Evolutionary conservation across 1,140 invertebrate species (phyloP).

Genomic region (Papilio aristodemus): DNA sequence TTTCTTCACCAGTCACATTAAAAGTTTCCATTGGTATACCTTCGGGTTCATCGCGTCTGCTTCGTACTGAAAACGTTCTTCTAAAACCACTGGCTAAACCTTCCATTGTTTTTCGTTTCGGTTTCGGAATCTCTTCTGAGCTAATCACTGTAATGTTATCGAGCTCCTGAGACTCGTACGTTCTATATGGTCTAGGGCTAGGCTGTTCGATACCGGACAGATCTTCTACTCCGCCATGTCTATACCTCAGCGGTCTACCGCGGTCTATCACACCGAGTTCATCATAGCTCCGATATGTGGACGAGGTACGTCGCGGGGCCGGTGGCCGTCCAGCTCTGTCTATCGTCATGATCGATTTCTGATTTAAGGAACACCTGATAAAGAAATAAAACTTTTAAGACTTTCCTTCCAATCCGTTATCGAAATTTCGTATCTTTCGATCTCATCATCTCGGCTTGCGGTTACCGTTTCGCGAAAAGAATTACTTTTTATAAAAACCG

Average conservation of each 20-base stretch:
- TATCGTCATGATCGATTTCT: slow-evolving; percentile 62
- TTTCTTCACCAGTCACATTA: slow-evolving; percentile 62
- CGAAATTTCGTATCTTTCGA: slow-evolving; percentile 36
- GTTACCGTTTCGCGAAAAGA: slow-evolving; percentile 9
- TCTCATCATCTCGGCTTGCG: slow-evolving; percentile 62
- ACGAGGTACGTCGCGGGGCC: slow-evolving; percentile 67
- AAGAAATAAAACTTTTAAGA: slow-evolving; percentile 51
- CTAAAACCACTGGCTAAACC: slow-evolving; percentile 67
- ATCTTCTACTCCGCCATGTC: slow-evolving; percentile 70
- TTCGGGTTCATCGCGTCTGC: slow-evolving; percentile 61
- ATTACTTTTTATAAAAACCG: background rate
- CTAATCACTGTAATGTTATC: slow-evolving; percentile 78
- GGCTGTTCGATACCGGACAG: slow-evolving; percentile 59
- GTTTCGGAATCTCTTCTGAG: slow-evolving; percentile 74
- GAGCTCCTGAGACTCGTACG: slow-evolving; percentile 56
- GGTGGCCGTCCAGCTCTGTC: slow-evolving; percentile 69
- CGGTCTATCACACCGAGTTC: slow-evolving; percentile 68
- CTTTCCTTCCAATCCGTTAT: slow-evolving; percentile 34
- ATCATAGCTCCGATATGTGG: slow-evolving; percentile 81
- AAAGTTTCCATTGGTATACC: slow-evolving; percentile 73
- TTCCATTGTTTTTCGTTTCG: slow-evolving; percentile 71
- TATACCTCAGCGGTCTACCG: slow-evolving; percentile 57
- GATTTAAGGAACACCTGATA: slow-evolving; percentile 62
- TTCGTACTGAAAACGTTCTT: slow-evolving; percentile 71
- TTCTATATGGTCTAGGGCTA: slow-evolving; percentile 49